A percentile compares a stretch with the other conserved stretches of the same genome.
phyloP scores from a whole-genome alignment of 1,140 invertebrate genomes.

The Spodoptera frugiperda region DNA sequence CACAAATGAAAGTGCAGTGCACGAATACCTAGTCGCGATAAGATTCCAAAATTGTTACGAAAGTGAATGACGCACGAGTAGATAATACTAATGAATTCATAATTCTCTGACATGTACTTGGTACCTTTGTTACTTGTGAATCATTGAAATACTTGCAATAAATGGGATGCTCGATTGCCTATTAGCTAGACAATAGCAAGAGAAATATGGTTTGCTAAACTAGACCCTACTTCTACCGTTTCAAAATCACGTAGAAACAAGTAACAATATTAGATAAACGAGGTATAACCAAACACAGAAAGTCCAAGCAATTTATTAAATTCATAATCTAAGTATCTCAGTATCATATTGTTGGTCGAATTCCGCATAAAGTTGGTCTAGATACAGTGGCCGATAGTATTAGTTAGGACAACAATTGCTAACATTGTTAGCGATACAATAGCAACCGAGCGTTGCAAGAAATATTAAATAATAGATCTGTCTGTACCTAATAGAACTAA shows the following conservation, averaged over 20 bases:
- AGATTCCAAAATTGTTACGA: slow-evolving; percentile 13
- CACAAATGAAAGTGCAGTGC: slow-evolving; percentile 34
- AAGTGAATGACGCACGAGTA: neutral
- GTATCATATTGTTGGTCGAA: neutral
- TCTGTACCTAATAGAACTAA: too few species aligned
- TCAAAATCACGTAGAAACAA: too few species aligned
- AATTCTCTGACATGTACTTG: neutral
- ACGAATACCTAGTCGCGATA: slow-evolving; percentile 11
- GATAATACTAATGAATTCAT: slow-evolving; percentile 31
- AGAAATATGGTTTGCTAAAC: neutral
- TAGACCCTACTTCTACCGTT: too few species aligned
- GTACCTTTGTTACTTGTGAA: slow-evolving; percentile 4
- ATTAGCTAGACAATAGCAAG: neutral
- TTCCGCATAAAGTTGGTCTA: neutral
- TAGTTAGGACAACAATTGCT: neutral
- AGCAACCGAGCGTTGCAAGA: neutral
- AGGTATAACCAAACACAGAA: too few species aligned
- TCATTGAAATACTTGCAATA: neutral
- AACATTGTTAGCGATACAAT: neutral
- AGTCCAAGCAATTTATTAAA: too few species aligned
- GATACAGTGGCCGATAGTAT: slow-evolving; percentile 5
- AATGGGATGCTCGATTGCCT: too few species aligned
- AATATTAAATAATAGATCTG: neutral
- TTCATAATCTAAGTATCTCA: too few species aligned
- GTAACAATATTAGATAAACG: too few species aligned